Evolutionary conservation across 2,113 vertebrate genomes (phyloP).

Genomic region (Calyptomena viridis): DNA sequence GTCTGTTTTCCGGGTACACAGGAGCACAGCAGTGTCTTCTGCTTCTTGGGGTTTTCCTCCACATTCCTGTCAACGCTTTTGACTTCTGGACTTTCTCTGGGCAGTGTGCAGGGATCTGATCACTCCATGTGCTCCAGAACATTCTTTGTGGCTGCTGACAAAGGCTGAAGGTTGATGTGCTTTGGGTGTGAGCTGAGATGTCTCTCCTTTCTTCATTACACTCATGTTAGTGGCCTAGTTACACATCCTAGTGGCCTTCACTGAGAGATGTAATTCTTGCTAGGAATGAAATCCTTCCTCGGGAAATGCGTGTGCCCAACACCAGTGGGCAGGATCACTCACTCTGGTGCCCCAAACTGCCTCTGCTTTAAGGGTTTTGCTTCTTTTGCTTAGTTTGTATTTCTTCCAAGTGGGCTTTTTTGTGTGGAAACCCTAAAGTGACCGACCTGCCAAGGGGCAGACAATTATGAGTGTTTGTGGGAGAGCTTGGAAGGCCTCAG

Average conservation of each 20-base stretch:
- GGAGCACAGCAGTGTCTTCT: not conserved
- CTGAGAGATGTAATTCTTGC: not conserved
- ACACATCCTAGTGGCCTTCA: not conserved
- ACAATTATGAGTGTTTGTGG: not conserved
- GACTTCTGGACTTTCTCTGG: not conserved
- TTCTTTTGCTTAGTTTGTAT: not conserved
- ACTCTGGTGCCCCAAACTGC: accelerated
- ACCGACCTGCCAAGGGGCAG: not conserved
- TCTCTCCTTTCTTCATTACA: not conserved
- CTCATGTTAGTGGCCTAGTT: not conserved
- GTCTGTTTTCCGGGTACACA: not conserved
- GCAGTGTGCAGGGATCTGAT: not conserved
- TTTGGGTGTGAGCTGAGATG: not conserved
- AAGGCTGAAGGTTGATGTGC: not conserved
- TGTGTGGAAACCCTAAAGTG: not conserved
- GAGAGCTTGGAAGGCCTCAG: not conserved
- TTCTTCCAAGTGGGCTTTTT: not conserved
- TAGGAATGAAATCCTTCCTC: not conserved
- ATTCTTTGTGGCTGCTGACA: not conserved
- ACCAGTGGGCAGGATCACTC: not conserved
- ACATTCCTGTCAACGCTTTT: not conserved
- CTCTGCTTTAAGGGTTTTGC: not conserved
- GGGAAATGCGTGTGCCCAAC: not conserved
- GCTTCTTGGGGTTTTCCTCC: not conserved
- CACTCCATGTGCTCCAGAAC: not conserved